Evolutionary conservation across 2,888 invertebrate genomes (phyloP), one percentile per base, ranked within the genome.

Genomic region (Oegoconia quadripuncta): DNA sequence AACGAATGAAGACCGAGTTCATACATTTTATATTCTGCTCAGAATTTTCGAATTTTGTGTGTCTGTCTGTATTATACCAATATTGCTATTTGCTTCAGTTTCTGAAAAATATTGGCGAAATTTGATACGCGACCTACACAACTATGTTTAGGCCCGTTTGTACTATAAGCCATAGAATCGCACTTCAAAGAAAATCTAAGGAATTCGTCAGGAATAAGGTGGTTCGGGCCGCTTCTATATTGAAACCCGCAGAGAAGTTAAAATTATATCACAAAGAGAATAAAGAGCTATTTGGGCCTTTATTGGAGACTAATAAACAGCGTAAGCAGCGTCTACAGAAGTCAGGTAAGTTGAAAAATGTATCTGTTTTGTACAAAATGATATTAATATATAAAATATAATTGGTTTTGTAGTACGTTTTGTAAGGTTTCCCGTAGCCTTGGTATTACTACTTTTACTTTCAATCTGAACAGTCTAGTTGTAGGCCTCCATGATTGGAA

Each of bases 241-340:
- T 88, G 58, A 86, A 80, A 52, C 83, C 80, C 44, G 78, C 74
- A 3, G 81, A 88, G 41, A 75, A 80, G 42, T 49, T 88, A 3
- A 88, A 87, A 59, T 63, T 77, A 41, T 82, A 80, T 52, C 71
- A 88, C 45, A 86, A 72, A 53, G 89, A 89, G 46, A 87, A 87
- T 44, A 89, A 88, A 52, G 70, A 75, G 25, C 44, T 88, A 5
- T 90, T 88, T 44, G 90, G 90, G 4, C 75, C 82, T 0, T 55
- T 90, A 35, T 46, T 89, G 27, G 89, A 90, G 53, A 83, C 79
- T 0, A 83, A 69, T 42, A 80, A 76, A 52, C 68, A 88, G 56
- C 86, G 74, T 61, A 74, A 68, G 52, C 73, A 65, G 57, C 81
- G 76, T 23, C 55, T 67, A 41, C 63, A 65, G 50, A 81, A 82